A percentile compares a stretch with the other conserved stretches of the same genome.
Evolutionary conservation across 2,888 invertebrate genomes (phyloP).

Genomic region (Lochmaea crataegi): DNA sequence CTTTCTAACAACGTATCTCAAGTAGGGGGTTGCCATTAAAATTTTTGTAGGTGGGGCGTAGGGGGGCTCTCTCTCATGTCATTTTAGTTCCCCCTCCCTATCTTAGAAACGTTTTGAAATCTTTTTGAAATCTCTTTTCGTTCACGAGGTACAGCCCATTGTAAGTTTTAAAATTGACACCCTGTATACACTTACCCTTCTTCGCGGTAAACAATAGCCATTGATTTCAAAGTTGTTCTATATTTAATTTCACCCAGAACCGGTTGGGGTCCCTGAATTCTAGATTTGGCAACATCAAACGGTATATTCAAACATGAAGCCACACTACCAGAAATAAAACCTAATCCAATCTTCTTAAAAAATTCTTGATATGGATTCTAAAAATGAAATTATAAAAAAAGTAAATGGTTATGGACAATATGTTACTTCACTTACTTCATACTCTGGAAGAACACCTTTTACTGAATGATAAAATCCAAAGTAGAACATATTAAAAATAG

Average conservation of each 20-base stretch:
- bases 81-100: no score
- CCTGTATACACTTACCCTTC: constrained; percentile 85
- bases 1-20: no score
- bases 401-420: background rate
- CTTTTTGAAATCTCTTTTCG: no score
- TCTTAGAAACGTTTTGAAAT: no score
- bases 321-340: constrained; percentile 87
- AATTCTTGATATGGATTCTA: constrained; percentile 79
- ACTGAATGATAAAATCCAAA: constrained; percentile 96
- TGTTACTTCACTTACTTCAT: constrained; percentile 66
- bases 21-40: no score
- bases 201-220: constrained; percentile 81
- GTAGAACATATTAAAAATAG: constrained; percentile 92
- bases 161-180: no score
- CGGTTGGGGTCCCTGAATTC: constrained; percentile 94
- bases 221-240: constrained; percentile 78
- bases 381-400: constrained; percentile 46
- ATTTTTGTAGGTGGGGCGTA: no score
- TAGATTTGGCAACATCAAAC: constrained; percentile 95
- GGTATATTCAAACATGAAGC: constrained; percentile 93
- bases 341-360: constrained; percentile 81
- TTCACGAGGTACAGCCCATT: no score
- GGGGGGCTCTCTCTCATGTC: no score
- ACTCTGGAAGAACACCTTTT: constrained; percentile 78
- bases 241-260: constrained; percentile 80